Base-by-base conservation (phyloP, 2,888 invertebrate species). In the Trichacis sp. region DNA sequence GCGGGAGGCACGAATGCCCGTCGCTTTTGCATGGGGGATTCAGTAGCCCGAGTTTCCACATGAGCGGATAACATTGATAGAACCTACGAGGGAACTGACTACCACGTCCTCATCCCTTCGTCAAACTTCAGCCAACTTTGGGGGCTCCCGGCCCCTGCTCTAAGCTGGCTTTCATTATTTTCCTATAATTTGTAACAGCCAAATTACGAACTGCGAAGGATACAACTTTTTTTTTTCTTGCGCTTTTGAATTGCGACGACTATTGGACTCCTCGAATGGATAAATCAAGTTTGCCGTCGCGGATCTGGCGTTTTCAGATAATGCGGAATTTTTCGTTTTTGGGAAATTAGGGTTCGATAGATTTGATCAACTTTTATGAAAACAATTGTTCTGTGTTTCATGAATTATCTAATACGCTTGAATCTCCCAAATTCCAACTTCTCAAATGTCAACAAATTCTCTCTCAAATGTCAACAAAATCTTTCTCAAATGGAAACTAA, bases 111-210 rank as follows among this genome's bases (percentile, higher is more conserved):
- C 78, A 79, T 81, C 82, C 83, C 82, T 82, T 78, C 76, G 70
- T 75, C 76, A 76, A 77, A 79, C 77, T 77, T 76, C 61, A 78
- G 72, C 74, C 77, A 77, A 80, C 81, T 81, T 77, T 73, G 68
- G 66, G 73, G 59, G 54, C 60, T 51, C 54, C 36, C 55, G 48
- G 45, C 60, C 65, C 66, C 54, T 38, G 63, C 58, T 81, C 79
- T 81, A 82, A 82, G 78, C 80, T 75, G 76, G 77, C 78, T 80
- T 81, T 79, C 81, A 80, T 82, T 82, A 83, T 83, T 83, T 83
- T 82, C 75, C 79, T 79, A 80, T 80, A 81, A 82, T 81, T 82
- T 82, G 76, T 74, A 78, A 82, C 78, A 77, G 73, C 66, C 61
- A 58, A 68, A 68, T 64, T 68, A 64, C 58, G 60, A 59, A 64